Evolutionary conservation across 2,113 vertebrate genomes (phyloP), one percentile per base, ranked within the genome.

Genomic region (Cranoglanis bouderius): DNA sequence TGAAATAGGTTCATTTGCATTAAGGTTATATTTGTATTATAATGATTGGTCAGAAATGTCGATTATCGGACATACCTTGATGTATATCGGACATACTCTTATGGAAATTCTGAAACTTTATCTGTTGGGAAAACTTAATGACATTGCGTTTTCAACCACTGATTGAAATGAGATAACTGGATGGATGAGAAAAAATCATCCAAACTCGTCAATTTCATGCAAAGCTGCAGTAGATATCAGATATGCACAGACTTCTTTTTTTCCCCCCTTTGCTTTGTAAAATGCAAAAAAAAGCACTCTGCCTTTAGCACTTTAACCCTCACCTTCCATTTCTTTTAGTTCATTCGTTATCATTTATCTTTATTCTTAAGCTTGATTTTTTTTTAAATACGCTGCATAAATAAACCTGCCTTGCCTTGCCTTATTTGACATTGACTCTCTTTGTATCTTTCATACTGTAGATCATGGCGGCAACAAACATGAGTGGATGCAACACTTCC

Each of bases 391-490:
- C 38, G 16, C 32, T 18, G 4, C 35, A 19, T 70, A 18, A 16
- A 6, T 6, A 80, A 49, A 32, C 46, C 29, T 32, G 63, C 3
- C 63, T 72, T 40, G 32, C 32, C 35, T 19, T 74, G 70, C 35
- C 3, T 75, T 65, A 38, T 0, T 67, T 51, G n/a, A 77, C 35
- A 24, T n/a, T 82, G 40, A 85, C 53, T 74, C 70, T 75, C 40
- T 67, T 63, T 51, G 65, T 55, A 10, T 85, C 57, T 59, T 74
- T 86, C 32, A 82, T 49, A 38, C 75, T 65, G 87, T 53, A 92
- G 88, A 86, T 87, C 89, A 95, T 95, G 95, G 93, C 85, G 53
- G n/a, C 2, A 86, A 35, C 10, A 51, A 67, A 80, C 59, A 55
- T 81, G 61, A 80, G 4, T 55, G 2, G n/a, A 4, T 82, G 78